A percentile compares a stretch with the other conserved stretches of the same genome.
phyloP scores from a whole-genome alignment of 2,797 vertebrate species.

The Typhlichthys eigenmanni region DNA sequence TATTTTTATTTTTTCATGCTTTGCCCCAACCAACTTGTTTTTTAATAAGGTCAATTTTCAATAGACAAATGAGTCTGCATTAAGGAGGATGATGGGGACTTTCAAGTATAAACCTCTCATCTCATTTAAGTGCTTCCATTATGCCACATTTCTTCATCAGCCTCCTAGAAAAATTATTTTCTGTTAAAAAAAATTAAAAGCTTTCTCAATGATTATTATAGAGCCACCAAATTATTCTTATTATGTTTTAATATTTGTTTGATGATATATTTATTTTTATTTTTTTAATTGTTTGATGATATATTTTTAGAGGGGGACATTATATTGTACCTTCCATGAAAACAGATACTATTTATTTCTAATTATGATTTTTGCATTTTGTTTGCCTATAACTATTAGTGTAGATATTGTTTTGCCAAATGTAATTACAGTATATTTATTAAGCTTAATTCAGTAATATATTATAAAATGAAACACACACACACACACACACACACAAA shows the following conservation, averaged over 20 bases:
- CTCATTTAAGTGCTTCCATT: conserved; percentile 75
- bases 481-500: too few relatives aligned
- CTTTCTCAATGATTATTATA: conserved; percentile 24
- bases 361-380: not conserved
- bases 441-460: not conserved
- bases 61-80: conserved; percentile 78
- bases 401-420: too few relatives aligned
- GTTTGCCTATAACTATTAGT: not conserved
- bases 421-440: too few relatives aligned
- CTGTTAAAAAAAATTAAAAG: not conserved
- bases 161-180: conserved; percentile 35
- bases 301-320: conserved; percentile 5
- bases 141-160: conserved; percentile 69
- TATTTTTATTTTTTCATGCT: conserved; percentile 73
- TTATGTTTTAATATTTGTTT: conserved; percentile 11
- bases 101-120: conserved; percentile 76
- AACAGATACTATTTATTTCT: not conserved
- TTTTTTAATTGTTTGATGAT: conserved; percentile 9
- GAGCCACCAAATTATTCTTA: conserved; percentile 26
- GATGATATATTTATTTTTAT: conserved; percentile 6
- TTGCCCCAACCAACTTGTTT: conserved; percentile 63
- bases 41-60: conserved; percentile 73
- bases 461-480: not conserved
- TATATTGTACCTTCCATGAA: not conserved
- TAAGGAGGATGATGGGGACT: conserved; percentile 74